phyloP scores from a whole-genome alignment of 2,113 vertebrate species.

The Microcebus tavaratra region DNA sequence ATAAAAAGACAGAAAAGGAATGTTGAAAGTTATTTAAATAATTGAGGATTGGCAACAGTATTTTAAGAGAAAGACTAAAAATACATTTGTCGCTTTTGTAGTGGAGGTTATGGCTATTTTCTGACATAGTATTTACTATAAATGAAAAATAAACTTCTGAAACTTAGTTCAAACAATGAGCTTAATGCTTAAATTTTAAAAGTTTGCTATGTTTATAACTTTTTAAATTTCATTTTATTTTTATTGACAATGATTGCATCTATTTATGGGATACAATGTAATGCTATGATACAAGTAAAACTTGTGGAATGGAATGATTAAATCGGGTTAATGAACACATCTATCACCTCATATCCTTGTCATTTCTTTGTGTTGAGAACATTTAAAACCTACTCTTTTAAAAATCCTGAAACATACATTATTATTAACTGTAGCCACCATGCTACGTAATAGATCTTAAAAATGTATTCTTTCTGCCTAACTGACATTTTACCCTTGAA shows the following conservation, averaged over 20 bases:
- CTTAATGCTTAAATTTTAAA: neutral
- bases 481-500: neutral
- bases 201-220: neutral
- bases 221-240: neutral
- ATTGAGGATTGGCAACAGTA: neutral
- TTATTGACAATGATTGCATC: neutral
- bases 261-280: neutral
- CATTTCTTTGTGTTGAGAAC: neutral
- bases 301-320: neutral
- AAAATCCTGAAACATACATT: neutral
- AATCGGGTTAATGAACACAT: neutral
- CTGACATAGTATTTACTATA: neutral
- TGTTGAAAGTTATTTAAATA: neutral
- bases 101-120: neutral
- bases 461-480: neutral
- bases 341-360: neutral
- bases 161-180: neutral
- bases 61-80: neutral
- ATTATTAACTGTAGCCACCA: neutral
- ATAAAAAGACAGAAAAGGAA: neutral
- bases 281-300: neutral
- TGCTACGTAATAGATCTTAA: neutral
- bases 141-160: neutral
- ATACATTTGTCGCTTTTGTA: neutral
- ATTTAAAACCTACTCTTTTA: neutral